Percentiles rank a stretch among this genome's conserved stretches.
Evolutionary conservation across 2,797 vertebrate genomes (phyloP).

Genomic region (Acanthornis magna): DNA sequence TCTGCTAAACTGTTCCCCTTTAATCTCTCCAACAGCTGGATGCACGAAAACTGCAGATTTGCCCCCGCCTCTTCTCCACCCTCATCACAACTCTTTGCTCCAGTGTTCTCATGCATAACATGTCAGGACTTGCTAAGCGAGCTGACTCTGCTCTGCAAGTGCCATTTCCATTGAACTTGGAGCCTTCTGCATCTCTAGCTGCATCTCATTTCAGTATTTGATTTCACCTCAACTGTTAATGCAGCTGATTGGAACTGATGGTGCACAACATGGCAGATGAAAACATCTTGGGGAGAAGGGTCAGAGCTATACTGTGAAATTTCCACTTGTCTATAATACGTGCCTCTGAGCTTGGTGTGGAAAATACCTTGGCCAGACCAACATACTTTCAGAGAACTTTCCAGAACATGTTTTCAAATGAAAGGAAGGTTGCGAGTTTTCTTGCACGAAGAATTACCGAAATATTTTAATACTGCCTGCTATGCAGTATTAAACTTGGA

Average conservation of each 20-base stretch:
- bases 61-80: neutral
- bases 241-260: constrained; percentile 33
- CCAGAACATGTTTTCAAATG: neutral
- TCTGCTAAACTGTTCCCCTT: neutral
- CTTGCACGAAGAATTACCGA: neutral
- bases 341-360: neutral
- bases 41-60: neutral
- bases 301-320: neutral
- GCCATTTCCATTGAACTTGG: neutral
- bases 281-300: constrained; percentile 23
- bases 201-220: constrained; percentile 29
- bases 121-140: neutral
- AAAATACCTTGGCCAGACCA: neutral
- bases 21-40: neutral
- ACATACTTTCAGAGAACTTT: neutral
- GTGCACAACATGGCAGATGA: constrained; percentile 12
- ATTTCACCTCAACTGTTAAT: constrained; percentile 39
- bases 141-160: neutral
- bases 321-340: neutral
- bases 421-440: neutral
- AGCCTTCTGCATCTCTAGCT: neutral
- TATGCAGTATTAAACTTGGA: neutral
- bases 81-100: neutral
- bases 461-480: neutral
- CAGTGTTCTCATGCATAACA: neutral